phyloP scores from a whole-genome alignment of 2,797 vertebrate species.

The Tinamus major region DNA sequence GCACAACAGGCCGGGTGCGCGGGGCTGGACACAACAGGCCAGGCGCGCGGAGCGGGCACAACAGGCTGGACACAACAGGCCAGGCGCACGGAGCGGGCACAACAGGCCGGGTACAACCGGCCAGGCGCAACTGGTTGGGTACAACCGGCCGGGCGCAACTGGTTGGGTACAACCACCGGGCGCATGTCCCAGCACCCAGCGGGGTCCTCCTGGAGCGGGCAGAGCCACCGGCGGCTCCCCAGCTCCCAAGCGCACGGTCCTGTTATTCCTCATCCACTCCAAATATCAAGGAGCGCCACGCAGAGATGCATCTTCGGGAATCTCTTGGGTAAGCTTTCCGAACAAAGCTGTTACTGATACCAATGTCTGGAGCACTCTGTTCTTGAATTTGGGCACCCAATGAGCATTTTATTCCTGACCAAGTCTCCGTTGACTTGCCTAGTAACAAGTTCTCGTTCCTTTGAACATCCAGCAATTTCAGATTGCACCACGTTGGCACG shows the following conservation, averaged over 20 bases:
- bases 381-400: background rate
- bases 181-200: too few relatives aligned
- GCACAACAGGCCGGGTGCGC: too few relatives aligned
- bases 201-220: too few relatives aligned
- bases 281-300: background rate
- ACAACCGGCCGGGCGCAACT: too few relatives aligned
- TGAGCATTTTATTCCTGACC: background rate
- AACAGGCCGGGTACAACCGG: too few relatives aligned
- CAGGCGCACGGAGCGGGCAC: too few relatives aligned
- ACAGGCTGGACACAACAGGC: too few relatives aligned
- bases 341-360: accelerated
- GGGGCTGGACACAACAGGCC: too few relatives aligned
- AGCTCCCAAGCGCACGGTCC: too few relatives aligned
- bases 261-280: background rate
- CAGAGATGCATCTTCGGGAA: background rate
- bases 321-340: background rate
- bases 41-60: too few relatives aligned
- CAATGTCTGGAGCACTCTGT: background rate
- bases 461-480: background rate
- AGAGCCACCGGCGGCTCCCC: background rate
- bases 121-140: too few relatives aligned
- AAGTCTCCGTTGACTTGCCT: background rate
- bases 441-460: accelerated
- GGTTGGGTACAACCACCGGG: too few relatives aligned
- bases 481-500: background rate